Conservation (phyloP, 2,113 vertebrate genomes). For the Gadus chalcogrammus region DNA sequence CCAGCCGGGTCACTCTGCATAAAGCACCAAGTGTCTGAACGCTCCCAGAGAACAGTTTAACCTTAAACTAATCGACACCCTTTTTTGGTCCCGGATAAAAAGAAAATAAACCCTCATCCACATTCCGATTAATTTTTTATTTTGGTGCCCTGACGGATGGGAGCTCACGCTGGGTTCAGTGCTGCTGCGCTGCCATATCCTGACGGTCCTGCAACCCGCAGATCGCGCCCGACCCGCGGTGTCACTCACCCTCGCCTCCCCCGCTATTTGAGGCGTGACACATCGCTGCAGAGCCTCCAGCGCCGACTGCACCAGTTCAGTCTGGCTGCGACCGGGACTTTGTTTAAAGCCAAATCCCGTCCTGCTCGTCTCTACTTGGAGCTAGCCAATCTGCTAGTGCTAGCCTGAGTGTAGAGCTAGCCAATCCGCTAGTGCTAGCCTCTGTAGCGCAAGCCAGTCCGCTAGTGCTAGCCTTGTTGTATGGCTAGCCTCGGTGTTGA, state of each 20-base stretch:
- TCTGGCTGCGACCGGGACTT: neutral
- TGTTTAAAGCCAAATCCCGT: too few relatives aligned
- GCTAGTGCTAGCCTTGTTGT: too few relatives aligned
- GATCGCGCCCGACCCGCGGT: slow-evolving; percentile 51
- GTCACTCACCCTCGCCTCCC: slow-evolving; percentile 22
- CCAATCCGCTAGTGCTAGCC: too few relatives aligned
- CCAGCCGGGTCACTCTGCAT: slow-evolving; percentile 34
- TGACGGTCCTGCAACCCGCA: slow-evolving; percentile 15
- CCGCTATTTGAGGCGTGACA: slow-evolving; percentile 29
- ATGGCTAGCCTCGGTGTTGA: too few relatives aligned
- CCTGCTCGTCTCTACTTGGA: too few relatives aligned
- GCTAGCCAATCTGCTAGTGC: too few relatives aligned
- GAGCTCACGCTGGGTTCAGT: slow-evolving; percentile 25
- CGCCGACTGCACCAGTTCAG: slow-evolving; percentile 40
- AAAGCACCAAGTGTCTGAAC: slow-evolving; percentile 40
- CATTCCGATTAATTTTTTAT: neutral
- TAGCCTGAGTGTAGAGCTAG: too few relatives aligned
- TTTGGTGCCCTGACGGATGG: too few relatives aligned
- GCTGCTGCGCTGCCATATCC: neutral
- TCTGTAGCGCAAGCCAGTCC: too few relatives aligned
- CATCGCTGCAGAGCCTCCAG: slow-evolving; percentile 35
- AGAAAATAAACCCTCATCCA: neutral
- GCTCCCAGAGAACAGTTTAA: slow-evolving; percentile 21
- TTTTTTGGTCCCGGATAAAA: neutral
- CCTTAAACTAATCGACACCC: slow-evolving; percentile 31